A percentile compares a stretch with the other conserved stretches of the same genome.
Evolutionary conservation across 2,888 invertebrate genomes (phyloP).

Genomic region (Tinea trinotella): DNA sequence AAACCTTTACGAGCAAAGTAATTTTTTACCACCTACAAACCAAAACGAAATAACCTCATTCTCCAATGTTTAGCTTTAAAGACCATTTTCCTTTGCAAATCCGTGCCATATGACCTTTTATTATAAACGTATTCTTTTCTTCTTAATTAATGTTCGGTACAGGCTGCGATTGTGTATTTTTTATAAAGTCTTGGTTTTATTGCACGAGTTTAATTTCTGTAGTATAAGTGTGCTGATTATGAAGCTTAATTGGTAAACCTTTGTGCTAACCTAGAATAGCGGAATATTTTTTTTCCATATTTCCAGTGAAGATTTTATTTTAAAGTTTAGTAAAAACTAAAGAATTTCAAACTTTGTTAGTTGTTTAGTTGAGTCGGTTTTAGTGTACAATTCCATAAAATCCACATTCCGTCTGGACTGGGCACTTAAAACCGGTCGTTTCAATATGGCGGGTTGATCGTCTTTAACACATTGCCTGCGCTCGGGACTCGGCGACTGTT

Average conservation of each 20-base stretch:
- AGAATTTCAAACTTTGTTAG: no score
- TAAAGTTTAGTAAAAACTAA: no score
- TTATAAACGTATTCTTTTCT: conserved; percentile 30
- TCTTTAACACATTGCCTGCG: not conserved
- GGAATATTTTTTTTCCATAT: no score
- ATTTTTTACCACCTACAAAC: not conserved
- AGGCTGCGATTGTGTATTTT: conserved; percentile 57
- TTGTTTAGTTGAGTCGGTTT: no score
- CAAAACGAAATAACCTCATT: not conserved
- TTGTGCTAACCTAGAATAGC: conserved; percentile 32
- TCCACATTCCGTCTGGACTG: conserved; percentile 15
- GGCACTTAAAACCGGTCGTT: conserved; percentile 14
- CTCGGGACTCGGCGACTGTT: conserved; percentile 23
- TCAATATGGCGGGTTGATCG: conserved; percentile 14
- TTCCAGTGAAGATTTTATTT: no score
- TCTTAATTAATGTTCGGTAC: conserved; percentile 63
- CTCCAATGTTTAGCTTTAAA: not conserved
- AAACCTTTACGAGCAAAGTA: conserved; percentile 28
- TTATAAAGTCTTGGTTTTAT: conserved; percentile 30
- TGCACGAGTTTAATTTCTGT: conserved; percentile 55
- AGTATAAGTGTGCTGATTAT: conserved; percentile 56
- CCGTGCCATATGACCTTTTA: not conserved
- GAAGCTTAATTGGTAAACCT: conserved; percentile 53
- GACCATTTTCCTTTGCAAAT: not conserved
- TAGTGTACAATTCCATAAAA: not conserved